Base-by-base conservation (phyloP, 2,797 vertebrate species). In the Zenarchopterus dispar region DNA sequence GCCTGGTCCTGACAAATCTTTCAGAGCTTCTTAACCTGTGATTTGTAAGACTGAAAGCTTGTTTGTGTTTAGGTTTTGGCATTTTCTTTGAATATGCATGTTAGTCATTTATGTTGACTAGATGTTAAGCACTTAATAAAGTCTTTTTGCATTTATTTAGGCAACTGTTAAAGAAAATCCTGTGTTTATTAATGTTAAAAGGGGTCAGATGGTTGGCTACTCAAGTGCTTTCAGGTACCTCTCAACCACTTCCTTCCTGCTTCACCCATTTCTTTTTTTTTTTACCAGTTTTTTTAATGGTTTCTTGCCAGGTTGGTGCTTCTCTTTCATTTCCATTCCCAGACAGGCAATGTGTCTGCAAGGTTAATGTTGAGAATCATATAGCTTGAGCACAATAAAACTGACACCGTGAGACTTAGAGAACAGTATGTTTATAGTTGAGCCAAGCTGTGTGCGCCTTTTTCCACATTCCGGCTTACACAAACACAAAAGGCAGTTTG, bases 341-440 rank as follows among this genome's bases (percentile, higher is more conserved):
- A 64, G 71, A 41, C 82, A 74, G 83, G 62, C 86, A 87, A 89
- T 85, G 82, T 88, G 81, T 83, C 87, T 81, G 70, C 63, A 81
- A 85, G 84, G 84, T 90, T 90, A 90, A 90, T 91, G 84, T 90
- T 80, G 84, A 75, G 88, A 61, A 91, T 89, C 80, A 45, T 86
- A 87, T 81, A 61, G 85, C 85, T 71, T 56, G 23, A 70, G 82
- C 45, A 63, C 86, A 71, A 88, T 88, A 88, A 89, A 88, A 82
- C 78, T 80, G 79, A 86, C 80, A 77, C 63, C 0, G 42, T 66
- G 69, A 75, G 62, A 85, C 76, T 61, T 16, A 41, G 55, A 77
- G 55, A 77, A 73, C 80, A 73, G 72, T 73, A 65, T 77, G 73
- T 84, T 87, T 84, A 89, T 77, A 75, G 78, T 22, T 50, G 55